Evolutionary conservation across 1,140 invertebrate species (phyloP), one percentile per base, ranked within the genome.

Genomic region (Drosophila sechellia): DNA sequence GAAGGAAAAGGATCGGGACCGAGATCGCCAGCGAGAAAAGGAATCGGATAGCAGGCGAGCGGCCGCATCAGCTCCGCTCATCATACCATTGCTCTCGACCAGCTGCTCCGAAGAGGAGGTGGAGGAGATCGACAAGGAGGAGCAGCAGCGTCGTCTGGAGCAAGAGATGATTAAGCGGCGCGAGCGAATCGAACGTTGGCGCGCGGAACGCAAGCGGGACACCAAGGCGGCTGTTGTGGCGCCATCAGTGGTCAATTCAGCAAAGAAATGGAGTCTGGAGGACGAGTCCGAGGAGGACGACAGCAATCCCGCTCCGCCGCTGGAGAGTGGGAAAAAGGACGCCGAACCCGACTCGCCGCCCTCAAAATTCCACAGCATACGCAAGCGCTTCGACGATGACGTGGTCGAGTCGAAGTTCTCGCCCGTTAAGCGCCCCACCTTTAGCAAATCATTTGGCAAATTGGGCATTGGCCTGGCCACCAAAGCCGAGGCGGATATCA

Each of bases 141-240:
- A 96, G 90, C 96, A 97, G 81, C 97, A 99, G 90, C 97, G 95
- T 72, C 95, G 96, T 39, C 93, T 99, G 13, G 98, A 99, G 91
- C 93, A 96, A 15, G 98, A 99, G 94, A 99, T 99, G 98, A 97
- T 98, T 90, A 99, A 98, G 92, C 94, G 98, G 35, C 93, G 98
- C 25, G 98, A 99, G 89, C 94, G 97, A 34, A 98, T 98, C 58
- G 98, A 99, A 93, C 94, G 97, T 68, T 98, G 97, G 97, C 93
- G 97, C 69, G 95, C 96, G 3, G 97, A 98, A 81, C 94, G 97
- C 11, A 98, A 98, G 81, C 96, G 96, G 84, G 96, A 96, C 75
- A 65, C 94, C 92, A 92, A 91, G 45, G 48, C 42, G 0, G 1
- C 73, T 0, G n/a, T 58, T 4, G 83, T 93, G 63, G 93, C 50